Base-by-base conservation (phyloP, 2,113 vertebrate genomes). In the Chaenogobius annularis region DNA sequence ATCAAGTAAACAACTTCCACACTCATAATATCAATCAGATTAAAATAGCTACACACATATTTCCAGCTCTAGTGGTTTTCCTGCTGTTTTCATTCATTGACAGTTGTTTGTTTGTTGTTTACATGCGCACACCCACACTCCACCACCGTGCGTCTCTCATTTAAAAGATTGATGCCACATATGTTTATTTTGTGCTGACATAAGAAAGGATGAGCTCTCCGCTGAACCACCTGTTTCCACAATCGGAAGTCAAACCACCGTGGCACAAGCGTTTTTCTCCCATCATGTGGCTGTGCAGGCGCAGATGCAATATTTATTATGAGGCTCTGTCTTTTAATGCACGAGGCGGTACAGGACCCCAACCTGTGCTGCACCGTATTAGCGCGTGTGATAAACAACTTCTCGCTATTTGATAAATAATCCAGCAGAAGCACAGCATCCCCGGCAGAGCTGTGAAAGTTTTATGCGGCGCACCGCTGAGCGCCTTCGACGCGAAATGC, bases 391-490 rank as follows among this genome's bases (percentile, higher is more conserved):
- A 92, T 92, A 91, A 92, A 92, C 89, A 91, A 84, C 83, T 87
- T 74, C 79, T 80, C 73, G 70, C 78, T 71, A 87, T 87, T 85
- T 93, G 79, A 93, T 92, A 87, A 92, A 93, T 92, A 92, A 92
- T 92, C 90, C 85, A 93, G 68, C 58, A 88, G 87, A 88, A 90
- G 89, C 84, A 84, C 83, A 89, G 85, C 83, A 89, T 88, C 86
- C 22, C 75, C 73, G 73, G 90, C 87, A 86, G 85, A 83, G 87
- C 82, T 62, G 92, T 92, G 79, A 91, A 92, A 90, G 62, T 90
- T 92, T 92, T 83, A 93, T 93, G 86, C 67, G 56, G 26, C 81
- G 75, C 69, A 84, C 87, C 22, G 68, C 84, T 68, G 78, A 81
- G 75, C n/a, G 48, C 77, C 78, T 69, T 74, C 79, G 37, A 15